These are phyloP conservation scores for Diaprepes abbreviatus DNA, from an alignment of 2,888 invertebrate genomes.

Conservation along the genomic window DNA sequence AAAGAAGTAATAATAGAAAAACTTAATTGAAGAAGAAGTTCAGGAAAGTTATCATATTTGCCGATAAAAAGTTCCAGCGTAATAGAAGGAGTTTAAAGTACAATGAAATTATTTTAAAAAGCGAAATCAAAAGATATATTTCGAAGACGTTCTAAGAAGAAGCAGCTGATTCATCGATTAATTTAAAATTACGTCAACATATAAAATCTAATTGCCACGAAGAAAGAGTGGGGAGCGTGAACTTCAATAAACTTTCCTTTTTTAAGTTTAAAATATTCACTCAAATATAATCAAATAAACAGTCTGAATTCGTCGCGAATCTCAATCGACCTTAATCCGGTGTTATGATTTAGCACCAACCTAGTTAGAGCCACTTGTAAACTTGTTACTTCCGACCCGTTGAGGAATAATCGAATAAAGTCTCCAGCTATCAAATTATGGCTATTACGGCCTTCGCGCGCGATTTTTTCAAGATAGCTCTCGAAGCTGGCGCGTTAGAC, in stretches of 20 bases:
- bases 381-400: conserved; percentile 48
- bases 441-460: conserved; percentile 68
- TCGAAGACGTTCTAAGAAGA: not conserved
- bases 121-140: not conserved
- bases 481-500: conserved; percentile 64
- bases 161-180: conserved; percentile 18
- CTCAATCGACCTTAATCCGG: conserved; percentile 40
- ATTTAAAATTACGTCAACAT: conserved; percentile 9
- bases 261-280: conserved; percentile 12
- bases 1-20: too few species aligned
- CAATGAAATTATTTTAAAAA: not conserved
- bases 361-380: conserved; percentile 54
- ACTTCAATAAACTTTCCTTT: not conserved
- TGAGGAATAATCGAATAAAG: conserved; percentile 65
- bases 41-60: not conserved
- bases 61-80: too few species aligned
- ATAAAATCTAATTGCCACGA: not conserved
- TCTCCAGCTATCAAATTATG: conserved; percentile 68
- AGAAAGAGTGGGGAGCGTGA: conserved; percentile 5
- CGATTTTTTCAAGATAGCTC: conserved; percentile 63
- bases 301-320: conserved; percentile 24
- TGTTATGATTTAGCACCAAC: conserved; percentile 46
- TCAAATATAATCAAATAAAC: conserved; percentile 32
- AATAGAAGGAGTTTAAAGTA: too few species aligned
- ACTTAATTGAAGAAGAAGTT: too few species aligned